A percentile compares a stretch with the other conserved stretches of the same genome.
phyloP scores from a whole-genome alignment of 2,888 invertebrate genomes.

The Esperia sulphurella region DNA sequence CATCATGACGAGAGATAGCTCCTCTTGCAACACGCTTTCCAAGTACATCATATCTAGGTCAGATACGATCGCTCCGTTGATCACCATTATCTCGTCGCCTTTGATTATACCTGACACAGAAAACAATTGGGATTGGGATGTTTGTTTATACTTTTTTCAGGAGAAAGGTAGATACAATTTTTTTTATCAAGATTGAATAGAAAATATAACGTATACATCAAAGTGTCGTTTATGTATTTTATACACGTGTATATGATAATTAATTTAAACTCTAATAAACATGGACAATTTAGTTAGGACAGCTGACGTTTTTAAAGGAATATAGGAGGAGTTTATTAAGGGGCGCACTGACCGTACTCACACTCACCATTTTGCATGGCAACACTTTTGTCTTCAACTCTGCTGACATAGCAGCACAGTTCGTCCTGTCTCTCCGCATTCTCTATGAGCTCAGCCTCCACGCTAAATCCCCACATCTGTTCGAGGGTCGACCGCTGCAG shows the following conservation, averaged over 20 bases:
- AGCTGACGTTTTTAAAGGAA: background rate
- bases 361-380: constrained; percentile 96
- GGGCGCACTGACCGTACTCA: background rate
- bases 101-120: constrained; percentile 92
- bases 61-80: constrained; percentile 98
- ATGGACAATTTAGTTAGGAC: too few relatives aligned
- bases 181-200: constrained; percentile 3
- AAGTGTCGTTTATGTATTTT: background rate
- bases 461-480: constrained; percentile 98
- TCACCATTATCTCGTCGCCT: constrained; percentile 99
- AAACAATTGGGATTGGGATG: constrained; percentile 44
- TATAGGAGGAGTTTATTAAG: constrained; percentile 26
- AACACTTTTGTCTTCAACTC: constrained; percentile 96
- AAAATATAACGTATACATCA: background rate
- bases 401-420: constrained; percentile 97
- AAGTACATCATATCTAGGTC: constrained; percentile 99
- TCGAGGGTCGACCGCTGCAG: constrained; percentile 93
- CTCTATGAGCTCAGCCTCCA: constrained; percentile 97
- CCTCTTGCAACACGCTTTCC: constrained; percentile 97
- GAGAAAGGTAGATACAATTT: constrained; percentile 8
- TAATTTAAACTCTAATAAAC: too few relatives aligned
- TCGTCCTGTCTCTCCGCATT: constrained; percentile 98
- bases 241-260: too few relatives aligned
- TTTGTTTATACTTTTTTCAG: constrained; percentile 38
- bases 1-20: constrained; percentile 96